Evolutionary conservation across 2,888 invertebrate species (phyloP).

Genomic region (Oscheius sp.): DNA sequence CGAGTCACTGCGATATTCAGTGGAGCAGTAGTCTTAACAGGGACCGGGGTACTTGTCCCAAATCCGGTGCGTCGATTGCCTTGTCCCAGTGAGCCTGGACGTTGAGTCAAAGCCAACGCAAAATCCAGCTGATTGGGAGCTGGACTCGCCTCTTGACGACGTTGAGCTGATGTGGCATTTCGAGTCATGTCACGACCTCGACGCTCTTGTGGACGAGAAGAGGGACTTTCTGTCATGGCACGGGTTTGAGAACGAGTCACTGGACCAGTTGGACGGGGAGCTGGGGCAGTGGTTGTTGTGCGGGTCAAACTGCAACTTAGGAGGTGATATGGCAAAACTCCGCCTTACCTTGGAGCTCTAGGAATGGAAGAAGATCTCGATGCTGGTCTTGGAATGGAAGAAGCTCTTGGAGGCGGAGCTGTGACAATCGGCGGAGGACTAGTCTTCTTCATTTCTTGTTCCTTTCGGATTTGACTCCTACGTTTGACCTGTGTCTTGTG

Average conservation of each 20-base stretch:
- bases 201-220: neutral
- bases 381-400: neutral
- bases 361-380: slow-evolving; percentile 6
- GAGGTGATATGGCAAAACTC: neutral
- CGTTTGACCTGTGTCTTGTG: slow-evolving; percentile 21
- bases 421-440: neutral
- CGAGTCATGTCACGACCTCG: slow-evolving; percentile 4
- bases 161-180: neutral
- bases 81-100: neutral
- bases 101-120: neutral
- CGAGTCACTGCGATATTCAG: too few relatives aligned
- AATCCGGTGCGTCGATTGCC: too few relatives aligned
- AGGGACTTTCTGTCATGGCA: neutral
- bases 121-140: slow-evolving; percentile 4
- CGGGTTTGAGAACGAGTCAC: slow-evolving; percentile 13
- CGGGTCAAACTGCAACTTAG: neutral
- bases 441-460: slow-evolving; percentile 5
- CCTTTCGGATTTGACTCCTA: slow-evolving; percentile 24
- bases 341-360: neutral
- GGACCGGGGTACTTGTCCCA: too few relatives aligned
- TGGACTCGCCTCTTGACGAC: neutral
- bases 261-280: neutral
- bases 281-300: neutral
- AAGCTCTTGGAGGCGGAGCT: neutral
- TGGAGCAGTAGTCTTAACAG: too few relatives aligned